A percentile compares a stretch with the other conserved stretches of the same genome.
phyloP scores from a whole-genome alignment of 2,797 vertebrate species.

The Myoxocephalus aenaeus region DNA sequence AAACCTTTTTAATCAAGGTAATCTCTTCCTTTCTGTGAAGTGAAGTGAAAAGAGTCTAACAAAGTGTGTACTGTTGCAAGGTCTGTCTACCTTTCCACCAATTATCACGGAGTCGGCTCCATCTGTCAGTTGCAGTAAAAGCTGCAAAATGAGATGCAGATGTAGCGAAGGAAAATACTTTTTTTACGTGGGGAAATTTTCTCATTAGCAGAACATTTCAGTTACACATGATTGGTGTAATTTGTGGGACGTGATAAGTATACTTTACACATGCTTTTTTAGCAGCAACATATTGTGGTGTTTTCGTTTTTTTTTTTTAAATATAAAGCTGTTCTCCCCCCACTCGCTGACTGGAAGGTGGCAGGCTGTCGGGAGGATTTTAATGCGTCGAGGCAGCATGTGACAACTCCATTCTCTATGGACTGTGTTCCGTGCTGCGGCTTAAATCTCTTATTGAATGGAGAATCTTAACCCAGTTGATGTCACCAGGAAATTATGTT shows the following conservation, averaged over 20 bases:
- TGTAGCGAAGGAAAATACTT: conserved; percentile 9
- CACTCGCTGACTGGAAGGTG: conserved; percentile 58
- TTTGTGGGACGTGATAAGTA: conserved; percentile 21
- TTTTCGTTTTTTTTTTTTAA: neutral
- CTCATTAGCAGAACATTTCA: conserved; percentile 16
- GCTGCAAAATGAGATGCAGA: conserved; percentile 39
- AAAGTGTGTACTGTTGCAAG: conserved; percentile 26
- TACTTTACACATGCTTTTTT: conserved; percentile 30
- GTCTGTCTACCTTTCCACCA: conserved; percentile 36
- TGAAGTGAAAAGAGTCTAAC: conserved; percentile 18
- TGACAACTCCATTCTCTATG: conserved; percentile 78
- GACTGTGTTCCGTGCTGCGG: conserved; percentile 58
- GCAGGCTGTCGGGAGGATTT: conserved; percentile 74
- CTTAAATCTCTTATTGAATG: conserved; percentile 75
- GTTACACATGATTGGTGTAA: conserved; percentile 18
- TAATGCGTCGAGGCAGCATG: conserved; percentile 70
- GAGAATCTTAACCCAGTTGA: conserved; percentile 67
- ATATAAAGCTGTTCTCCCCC: conserved; percentile 42
- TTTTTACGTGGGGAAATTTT: conserved; percentile 5
- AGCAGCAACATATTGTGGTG: conserved; percentile 45
- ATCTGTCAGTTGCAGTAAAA: conserved; percentile 25
- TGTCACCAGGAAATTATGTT: conserved; percentile 74
- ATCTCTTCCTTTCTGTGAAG: neutral
- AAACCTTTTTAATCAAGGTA: conserved; percentile 7
- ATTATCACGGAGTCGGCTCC: conserved; percentile 10